Base-by-base conservation (phyloP, 1,140 invertebrate genomes). In the Trichonephila inaurata region DNA sequence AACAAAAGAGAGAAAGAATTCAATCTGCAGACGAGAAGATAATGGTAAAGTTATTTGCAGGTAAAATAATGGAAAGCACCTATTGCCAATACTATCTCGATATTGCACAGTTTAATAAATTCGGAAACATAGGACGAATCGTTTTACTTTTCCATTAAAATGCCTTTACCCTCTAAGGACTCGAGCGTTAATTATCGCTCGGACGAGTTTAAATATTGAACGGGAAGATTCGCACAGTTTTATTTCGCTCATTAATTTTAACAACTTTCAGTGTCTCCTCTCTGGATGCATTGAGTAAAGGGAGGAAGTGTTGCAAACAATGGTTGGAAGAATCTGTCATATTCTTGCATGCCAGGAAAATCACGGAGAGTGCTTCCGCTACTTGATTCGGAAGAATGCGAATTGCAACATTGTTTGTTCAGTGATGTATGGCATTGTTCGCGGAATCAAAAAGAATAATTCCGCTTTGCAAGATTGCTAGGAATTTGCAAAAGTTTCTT, bases 161-260 rank as follows among this genome's bases (percentile, higher is more conserved):
- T 28, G 10, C 24, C 6, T n/a, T n/a, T 40, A 0, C 14, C 10
- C 51, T 51, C 14, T 4, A 77, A 40, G 2, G 14, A 18, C 16
- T 12, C 24, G 18, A 14, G 72, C 28, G 72, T 77, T 77, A 77
- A 77, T 77, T 77, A 33, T 33, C 33, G 72, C 72, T 19, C 28
- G 24, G 24, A 28, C 33, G 72, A 77, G 72, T 18, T 77, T 77
- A 33, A 77, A 33, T 40, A 77, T 77, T 77, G 28, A 77, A 19
- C 72, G 72, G 24, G 66, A 24, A 69, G 66, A 24, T 69, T 24
- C 10, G 28, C 24, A 3, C 51, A 77, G 28, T 77, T 19, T 1
- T 28, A 33, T 40, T 77, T 40, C 33, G 72, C 72, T 77, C 72
- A 77, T 77, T 77, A 77, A 77, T 77, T 77, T 77, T 77, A 77